Conservation (phyloP, 2,113 vertebrate species). For the Zapornia atra region DNA sequence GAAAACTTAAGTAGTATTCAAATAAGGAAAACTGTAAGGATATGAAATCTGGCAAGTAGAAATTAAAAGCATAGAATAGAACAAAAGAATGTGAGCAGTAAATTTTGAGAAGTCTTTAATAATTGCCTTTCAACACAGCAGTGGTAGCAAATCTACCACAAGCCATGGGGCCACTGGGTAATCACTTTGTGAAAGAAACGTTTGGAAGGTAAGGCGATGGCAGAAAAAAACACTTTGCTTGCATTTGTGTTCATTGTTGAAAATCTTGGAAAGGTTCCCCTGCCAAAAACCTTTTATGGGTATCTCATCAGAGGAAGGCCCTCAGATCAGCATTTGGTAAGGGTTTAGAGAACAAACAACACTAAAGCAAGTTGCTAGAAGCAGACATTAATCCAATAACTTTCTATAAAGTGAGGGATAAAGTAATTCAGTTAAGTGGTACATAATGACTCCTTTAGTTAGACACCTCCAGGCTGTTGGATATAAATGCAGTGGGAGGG, state of each 20-base stretch:
- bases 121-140: neutral
- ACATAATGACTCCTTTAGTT: neutral
- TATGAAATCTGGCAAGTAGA: neutral
- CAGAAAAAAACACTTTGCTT: neutral
- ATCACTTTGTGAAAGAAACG: neutral
- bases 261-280: neutral
- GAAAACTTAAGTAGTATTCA: neutral
- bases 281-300: neutral
- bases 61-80: neutral
- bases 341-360: neutral
- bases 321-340: neutral
- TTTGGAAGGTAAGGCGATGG: neutral
- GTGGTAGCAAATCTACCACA: neutral
- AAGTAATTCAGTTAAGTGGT: neutral
- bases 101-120: neutral
- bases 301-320: neutral
- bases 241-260: neutral
- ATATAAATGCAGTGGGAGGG: neutral
- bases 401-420: neutral
- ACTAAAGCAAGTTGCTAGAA: neutral
- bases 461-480: neutral
- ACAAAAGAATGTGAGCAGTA: neutral
- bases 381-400: neutral
- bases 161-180: accelerated
- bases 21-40: neutral